Evolutionary conservation across 2,113 vertebrate genomes (phyloP).

Genomic region (Octodon degus): DNA sequence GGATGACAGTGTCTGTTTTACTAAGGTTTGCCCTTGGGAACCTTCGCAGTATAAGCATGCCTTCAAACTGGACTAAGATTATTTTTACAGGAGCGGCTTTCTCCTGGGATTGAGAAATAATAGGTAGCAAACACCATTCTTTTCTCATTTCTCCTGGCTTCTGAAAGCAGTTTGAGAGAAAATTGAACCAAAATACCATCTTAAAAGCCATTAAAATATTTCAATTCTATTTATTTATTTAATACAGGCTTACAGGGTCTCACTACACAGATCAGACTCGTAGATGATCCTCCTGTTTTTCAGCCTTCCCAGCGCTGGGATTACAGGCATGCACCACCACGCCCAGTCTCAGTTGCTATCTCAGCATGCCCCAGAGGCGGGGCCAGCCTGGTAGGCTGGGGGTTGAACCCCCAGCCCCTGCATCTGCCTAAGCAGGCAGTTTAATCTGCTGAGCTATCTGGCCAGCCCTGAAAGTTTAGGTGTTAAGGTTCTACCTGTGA

Average conservation of each 20-base stretch:
- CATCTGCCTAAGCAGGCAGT: no score
- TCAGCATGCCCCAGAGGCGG: no score
- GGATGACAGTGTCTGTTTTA: neutral
- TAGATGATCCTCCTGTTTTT: no score
- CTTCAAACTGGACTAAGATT: neutral
- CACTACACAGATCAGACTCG: no score
- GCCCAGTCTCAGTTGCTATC: no score
- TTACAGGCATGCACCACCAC: no score
- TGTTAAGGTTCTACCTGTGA: neutral
- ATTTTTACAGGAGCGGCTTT: neutral
- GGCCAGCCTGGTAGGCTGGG: no score
- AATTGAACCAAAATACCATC: neutral
- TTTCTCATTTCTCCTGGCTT: neutral
- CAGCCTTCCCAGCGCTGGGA: no score
- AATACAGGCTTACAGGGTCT: no score
- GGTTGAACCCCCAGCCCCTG: no score
- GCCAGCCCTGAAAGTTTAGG: neutral
- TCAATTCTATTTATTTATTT: neutral
- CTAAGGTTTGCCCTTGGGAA: neutral
- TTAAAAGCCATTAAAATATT: neutral
- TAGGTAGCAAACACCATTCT: neutral
- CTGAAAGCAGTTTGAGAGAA: neutral
- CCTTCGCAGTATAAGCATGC: neutral
- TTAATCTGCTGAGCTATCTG: no score
- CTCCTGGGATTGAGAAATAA: constrained; percentile 34